Evolutionary conservation across 2,888 invertebrate genomes (phyloP), one percentile per base, ranked within the genome.

Genomic region (Caenorhabditis sp.): DNA sequence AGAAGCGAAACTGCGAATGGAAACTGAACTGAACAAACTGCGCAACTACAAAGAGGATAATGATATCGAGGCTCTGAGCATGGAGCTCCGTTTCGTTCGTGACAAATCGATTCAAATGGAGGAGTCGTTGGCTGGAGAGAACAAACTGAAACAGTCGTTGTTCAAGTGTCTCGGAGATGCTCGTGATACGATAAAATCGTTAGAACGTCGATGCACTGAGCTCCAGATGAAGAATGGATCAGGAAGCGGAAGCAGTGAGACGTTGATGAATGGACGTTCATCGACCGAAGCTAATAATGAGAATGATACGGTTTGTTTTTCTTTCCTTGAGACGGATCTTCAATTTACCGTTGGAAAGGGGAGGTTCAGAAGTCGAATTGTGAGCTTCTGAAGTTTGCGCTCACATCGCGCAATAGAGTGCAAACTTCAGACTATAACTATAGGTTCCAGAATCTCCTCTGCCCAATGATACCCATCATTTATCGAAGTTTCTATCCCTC

Each of bases 61-160:
- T 64, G 86, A 86, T 66, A 85, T 81, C 61, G 85, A 85, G 24
- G 82, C 80, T 10, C 24, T 85, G 4, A 75, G 76, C 54, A 86
- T 85, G 73, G 89, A 90, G 58, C 64, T 88, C 38, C 83, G 80
- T 7, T 47, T 80, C 1, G 94, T 97, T 94, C 96, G 96, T 93
- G 97, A 97, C 92, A 96, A 97, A 93, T 96, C 96, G 92, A 93
- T 95, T 90, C 96, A 97, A 93, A 94, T 98, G 90, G 97, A 98
- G 94, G 95, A 96, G 92, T 96, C 96, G 92, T 94, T 99, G 89
- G 96, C 96, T 85, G 96, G 97, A 63, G 98, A 99, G 94, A 99
- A 97, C 89, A 95, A 97, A 91, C 95, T 98, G 93, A 99, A 99
- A 94, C 95, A 98, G 91, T 98, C 99, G 94, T 95, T 99, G 92